Base-by-base conservation (phyloP, 1,140 invertebrate genomes). In the Mamestra configurata region DNA sequence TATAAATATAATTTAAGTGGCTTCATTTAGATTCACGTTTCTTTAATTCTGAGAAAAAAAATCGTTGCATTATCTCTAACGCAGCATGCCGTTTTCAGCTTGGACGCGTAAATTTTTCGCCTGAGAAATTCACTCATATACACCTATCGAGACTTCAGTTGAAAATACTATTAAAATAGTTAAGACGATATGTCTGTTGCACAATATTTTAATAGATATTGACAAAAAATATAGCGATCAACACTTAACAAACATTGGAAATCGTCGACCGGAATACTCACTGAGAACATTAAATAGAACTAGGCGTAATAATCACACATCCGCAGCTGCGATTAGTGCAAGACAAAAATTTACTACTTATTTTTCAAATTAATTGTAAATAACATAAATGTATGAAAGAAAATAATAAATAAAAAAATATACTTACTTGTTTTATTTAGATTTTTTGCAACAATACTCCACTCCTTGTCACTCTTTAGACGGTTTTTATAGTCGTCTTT, bases 401-500 rank as follows among this genome's bases (percentile, higher is more conserved):
- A 43, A 43, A 43, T 43, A 43, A 43, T 2, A 4, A 43, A 43
- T 43, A 43, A 43, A 43, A 43, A 43, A 24, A 61, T 31, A 61
- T 61, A 61, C n/a, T n/a, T 27, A 61, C 57, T 61, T 61, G 57
- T 61, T 61, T 61, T 61, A 61, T 61, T 61, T 61, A 61, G 57
- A 61, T 22, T 61, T 61, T 22, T 61, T 22, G 57, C 57, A 61
- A 61, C 57, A 27, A 61, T 31, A 61, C 57, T 61, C 57, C 57
- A 61, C 57, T 61, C 57, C 27, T 22, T 61, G 57, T 61, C 57
- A 61, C 57, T 61, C 57, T 61, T 61, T 22, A 61, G 57, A 61
- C 57, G 57, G 57, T 61, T 61, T 61, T 61, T 61, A 22, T 61
- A 61, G 57, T 61, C 57, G 27, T 61, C 57, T 61, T 61, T 61